Evolutionary conservation across 2,797 vertebrate species (phyloP), one percentile per base, ranked within the genome.

Genomic region (Danio albolineatus): DNA sequence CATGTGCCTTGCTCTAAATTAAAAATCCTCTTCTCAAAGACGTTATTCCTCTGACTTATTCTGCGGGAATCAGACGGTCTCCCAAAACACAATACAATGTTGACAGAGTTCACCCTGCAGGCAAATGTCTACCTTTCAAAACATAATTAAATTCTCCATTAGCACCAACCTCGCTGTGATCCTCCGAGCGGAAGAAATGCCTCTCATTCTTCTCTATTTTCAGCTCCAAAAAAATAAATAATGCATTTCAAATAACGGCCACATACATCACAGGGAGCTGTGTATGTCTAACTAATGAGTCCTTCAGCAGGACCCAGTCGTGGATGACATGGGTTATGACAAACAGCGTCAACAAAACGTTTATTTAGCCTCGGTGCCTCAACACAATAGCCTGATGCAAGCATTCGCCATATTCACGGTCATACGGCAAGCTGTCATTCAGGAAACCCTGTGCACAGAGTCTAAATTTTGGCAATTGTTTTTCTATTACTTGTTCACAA

Each of bases 321-420:
- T 19, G 70, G 78, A 80, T 69, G 67, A 64, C 59, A 79, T 17
- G 62, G 86, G 89, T 91, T 92, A 89, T 92, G 92, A 94, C 90
- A 91, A 92, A 92, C 90, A 83, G 87, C 89, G 85, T 91, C 89
- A 90, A 89, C 89, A 89, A 89, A 89, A 88, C 88, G 89, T 91
- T 91, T 90, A 90, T 92, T 92, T 91, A 88, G 71, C 36, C 21
- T 54, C 88, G 89, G 85, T 85, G 89, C 88, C 86, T 82, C 85
- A 88, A 86, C 85, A 87, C 91, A 91, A 90, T 92, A 89, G 90
- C 86, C 28, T 39, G 49, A 76, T 17, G 53, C n/a, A 16, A 74
- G 62, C 62, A 10, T 12, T 70, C 56, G 10, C 44, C 67, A 70
- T 28, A 49, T 61, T 17, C 19, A 67, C 36, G 6, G 53, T 43